These are phyloP conservation scores for Theodoxus fluviatilis DNA, from an alignment of 2,888 invertebrate genomes.

Conservation along the genomic window DNA sequence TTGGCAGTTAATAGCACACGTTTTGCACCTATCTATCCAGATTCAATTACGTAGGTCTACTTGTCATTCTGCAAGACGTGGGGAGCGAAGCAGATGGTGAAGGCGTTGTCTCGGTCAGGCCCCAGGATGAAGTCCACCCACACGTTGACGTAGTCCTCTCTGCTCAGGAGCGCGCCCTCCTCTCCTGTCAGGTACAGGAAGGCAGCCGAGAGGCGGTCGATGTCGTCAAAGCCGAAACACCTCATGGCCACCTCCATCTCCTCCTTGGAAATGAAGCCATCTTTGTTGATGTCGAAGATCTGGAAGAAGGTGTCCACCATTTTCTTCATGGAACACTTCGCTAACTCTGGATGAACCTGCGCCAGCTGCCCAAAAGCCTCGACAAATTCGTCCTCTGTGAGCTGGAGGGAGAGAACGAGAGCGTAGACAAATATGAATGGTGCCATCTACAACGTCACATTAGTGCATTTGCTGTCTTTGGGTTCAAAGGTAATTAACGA, in stretches of 20 bases:
- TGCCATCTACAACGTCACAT: too few species aligned
- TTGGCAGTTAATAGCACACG: too few species aligned
- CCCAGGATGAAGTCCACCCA: constrained; percentile 54
- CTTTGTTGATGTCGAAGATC: constrained; percentile 44
- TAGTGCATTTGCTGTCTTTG: too few species aligned
- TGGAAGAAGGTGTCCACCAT: constrained; percentile 39
- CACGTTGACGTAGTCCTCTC: constrained; percentile 46
- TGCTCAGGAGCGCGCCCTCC: constrained; percentile 44
- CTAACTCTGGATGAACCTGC: constrained; percentile 35
- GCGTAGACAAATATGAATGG: too few species aligned
- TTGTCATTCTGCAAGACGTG: too few species aligned
- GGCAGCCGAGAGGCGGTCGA: constrained; percentile 36
- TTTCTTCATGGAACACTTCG: constrained; percentile 36
- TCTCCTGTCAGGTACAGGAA: constrained; percentile 49
- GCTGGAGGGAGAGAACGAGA: too few species aligned
- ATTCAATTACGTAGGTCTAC: too few species aligned
- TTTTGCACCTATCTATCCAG: too few species aligned
- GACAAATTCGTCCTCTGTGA: constrained; percentile 45
- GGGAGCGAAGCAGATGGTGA: constrained; percentile 36
- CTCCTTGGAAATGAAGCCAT: constrained; percentile 38
- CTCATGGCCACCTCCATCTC: constrained; percentile 42
- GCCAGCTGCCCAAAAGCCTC: constrained; percentile 42
- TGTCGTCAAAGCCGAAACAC: constrained; percentile 45
- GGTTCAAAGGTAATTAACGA: too few species aligned
- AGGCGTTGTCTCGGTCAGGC: constrained; percentile 36